Conservation (phyloP, 92 coral and sea anemone species). For the Palythoa heliodiscus region DNA sequence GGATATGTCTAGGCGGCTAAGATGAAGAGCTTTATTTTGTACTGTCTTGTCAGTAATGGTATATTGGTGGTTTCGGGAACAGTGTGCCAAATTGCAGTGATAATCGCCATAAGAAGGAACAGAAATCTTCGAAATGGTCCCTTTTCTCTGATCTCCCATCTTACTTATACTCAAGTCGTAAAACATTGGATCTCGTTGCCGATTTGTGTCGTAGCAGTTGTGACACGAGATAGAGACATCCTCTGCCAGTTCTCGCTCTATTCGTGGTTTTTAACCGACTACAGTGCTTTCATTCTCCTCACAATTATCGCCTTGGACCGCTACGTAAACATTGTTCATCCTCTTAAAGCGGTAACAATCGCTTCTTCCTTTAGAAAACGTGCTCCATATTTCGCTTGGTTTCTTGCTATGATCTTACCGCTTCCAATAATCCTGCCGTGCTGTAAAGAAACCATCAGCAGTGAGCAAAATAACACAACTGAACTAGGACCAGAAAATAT, state of each 20-base stretch:
- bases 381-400: slow-evolving; percentile 6
- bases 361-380: background rate
- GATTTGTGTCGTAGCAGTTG: background rate
- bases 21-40: background rate
- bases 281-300: background rate
- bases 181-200: background rate
- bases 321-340: slow-evolving; percentile 17
- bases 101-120: slow-evolving; percentile 2
- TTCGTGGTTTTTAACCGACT: slow-evolving; percentile 4
- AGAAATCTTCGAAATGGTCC: slow-evolving; percentile 2
- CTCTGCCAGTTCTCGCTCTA: background rate
- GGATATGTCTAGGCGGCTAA: background rate
- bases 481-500: background rate
- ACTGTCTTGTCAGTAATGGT: background rate
- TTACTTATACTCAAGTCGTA: background rate
- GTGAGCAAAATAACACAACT: background rate
- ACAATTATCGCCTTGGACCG: slow-evolving; percentile 18
- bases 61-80: background rate
- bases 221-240: background rate
- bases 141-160: slow-evolving; percentile 15
- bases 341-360: background rate
- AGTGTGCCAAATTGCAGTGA: slow-evolving; percentile 10
- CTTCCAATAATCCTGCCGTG: background rate
- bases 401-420: slow-evolving; percentile 1
- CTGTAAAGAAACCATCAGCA: background rate